Conservation (phyloP, 2,113 vertebrate species). For the sheep (Ovis aries) region DNA sequence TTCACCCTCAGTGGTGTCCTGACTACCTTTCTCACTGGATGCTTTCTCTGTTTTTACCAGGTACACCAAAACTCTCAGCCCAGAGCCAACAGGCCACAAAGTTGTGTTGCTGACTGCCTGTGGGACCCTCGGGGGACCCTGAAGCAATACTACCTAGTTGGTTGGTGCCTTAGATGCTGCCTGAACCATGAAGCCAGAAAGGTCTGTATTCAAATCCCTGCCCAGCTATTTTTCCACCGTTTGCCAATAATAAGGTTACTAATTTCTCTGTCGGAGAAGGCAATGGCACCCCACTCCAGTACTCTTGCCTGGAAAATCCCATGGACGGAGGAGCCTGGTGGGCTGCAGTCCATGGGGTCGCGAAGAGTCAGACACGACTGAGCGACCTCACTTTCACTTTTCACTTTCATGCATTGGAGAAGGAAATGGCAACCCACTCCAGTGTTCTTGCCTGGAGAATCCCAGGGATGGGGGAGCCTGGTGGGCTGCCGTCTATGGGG, state of each 20-base stretch:
- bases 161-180: not conserved
- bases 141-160: not conserved
- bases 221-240: not conserved
- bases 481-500: too few relatives aligned
- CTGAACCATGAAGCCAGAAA: not conserved
- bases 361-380: too few relatives aligned
- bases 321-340: too few relatives aligned
- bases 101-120: fast-evolving
- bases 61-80: not conserved
- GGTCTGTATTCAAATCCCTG: not conserved
- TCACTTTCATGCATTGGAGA: too few relatives aligned
- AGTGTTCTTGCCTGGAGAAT: too few relatives aligned
- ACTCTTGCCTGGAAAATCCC: too few relatives aligned
- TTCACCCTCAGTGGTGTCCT: not conserved
- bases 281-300: too few relatives aligned
- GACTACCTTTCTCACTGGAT: not conserved
- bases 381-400: too few relatives aligned
- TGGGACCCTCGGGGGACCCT: not conserved
- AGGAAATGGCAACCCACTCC: too few relatives aligned
- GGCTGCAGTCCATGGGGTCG: too few relatives aligned
- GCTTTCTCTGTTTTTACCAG: not conserved
- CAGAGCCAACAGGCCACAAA: not conserved
- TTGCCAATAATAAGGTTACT: not conserved
- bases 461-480: too few relatives aligned
- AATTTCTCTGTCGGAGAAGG: not conserved